Conservation (phyloP, 2,113 vertebrate genomes). For the Pavo muticus region DNA sequence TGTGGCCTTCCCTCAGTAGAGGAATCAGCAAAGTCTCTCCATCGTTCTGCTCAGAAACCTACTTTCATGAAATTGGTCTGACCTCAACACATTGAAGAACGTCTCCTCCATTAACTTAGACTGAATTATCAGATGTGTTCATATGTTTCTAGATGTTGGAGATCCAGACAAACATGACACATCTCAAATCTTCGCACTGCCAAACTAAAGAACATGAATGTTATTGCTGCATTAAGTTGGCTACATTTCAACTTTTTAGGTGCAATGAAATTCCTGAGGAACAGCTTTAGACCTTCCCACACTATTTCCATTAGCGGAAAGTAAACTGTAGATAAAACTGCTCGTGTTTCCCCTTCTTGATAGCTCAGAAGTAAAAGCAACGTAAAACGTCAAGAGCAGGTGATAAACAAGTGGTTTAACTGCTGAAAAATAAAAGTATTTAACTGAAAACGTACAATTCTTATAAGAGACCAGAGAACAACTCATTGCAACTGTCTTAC, state of each 20-base stretch:
- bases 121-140: neutral
- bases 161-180: neutral
- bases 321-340: neutral
- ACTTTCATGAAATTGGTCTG: neutral
- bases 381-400: neutral
- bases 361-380: neutral
- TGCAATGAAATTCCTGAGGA: neutral
- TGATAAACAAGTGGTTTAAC: neutral
- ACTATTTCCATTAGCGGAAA: neutral
- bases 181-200: neutral
- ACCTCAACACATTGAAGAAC: neutral
- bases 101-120: neutral
- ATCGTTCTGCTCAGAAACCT: neutral
- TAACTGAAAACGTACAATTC: neutral
- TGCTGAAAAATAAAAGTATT: neutral
- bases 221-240: neutral
- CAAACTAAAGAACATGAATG: neutral
- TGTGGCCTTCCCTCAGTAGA: neutral
- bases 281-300: neutral
- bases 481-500: neutral
- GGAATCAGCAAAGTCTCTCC: neutral
- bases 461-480: neutral
- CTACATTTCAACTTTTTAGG: neutral
- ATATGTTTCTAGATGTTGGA: neutral
- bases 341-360: neutral